A percentile compares a stretch with the other conserved stretches of the same genome.
phyloP scores from a whole-genome alignment of 2,888 invertebrate species.

The Globia sparganii region DNA sequence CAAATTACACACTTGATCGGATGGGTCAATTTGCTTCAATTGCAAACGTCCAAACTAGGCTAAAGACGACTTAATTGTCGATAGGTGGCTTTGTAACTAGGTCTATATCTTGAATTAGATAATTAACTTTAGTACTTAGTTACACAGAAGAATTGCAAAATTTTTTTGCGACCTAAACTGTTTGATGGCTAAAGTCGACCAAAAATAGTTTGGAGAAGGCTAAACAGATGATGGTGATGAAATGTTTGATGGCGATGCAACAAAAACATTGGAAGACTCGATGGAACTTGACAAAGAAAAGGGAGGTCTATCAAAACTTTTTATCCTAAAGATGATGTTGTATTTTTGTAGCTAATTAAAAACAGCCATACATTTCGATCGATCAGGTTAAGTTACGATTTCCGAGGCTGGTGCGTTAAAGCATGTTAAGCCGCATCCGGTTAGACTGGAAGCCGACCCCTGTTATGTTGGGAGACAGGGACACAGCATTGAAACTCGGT shows the following conservation, averaged over 20 bases:
- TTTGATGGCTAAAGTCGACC: not conserved
- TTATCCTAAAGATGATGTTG: not conserved
- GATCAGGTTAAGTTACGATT: no score
- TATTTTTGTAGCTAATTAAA: not conserved
- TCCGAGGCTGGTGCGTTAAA: no score
- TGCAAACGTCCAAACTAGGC: conserved; percentile 14
- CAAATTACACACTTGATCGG: conserved; percentile 53
- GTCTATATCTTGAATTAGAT: not conserved
- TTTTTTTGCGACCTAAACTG: not conserved
- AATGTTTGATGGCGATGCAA: not conserved
- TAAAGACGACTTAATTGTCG: conserved; percentile 22
- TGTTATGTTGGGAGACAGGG: no score
- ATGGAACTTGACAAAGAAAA: not conserved
- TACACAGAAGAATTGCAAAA: not conserved
- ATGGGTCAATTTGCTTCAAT: conserved; percentile 50
- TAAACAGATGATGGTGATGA: not conserved
- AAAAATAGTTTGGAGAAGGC: not conserved
- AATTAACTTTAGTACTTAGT: not conserved
- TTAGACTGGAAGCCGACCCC: no score
- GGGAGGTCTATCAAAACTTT: no score
- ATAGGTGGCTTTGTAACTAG: conserved; percentile 9
- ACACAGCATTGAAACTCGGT: no score
- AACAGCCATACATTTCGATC: not conserved
- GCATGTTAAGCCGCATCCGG: no score
- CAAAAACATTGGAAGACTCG: no score